Evolutionary conservation across 2,888 invertebrate genomes (phyloP), one percentile per base, ranked within the genome.

Genomic region (Meganola albula): DNA sequence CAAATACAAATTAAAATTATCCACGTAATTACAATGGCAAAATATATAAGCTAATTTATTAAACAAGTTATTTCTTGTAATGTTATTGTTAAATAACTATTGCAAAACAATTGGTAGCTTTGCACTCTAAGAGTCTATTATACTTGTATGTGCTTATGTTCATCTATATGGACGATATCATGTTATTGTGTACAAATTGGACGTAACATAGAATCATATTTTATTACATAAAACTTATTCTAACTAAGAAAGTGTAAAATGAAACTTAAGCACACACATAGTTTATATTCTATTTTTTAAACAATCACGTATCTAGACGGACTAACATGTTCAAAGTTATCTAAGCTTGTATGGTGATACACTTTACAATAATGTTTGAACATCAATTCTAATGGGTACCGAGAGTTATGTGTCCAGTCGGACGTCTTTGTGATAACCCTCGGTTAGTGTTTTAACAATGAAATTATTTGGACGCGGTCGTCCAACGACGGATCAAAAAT

Each of bases 21-120:
- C 29, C 51, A 59, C 40, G 53, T 67, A 72, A 66, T 70, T 74
- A 77, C 76, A 78, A 61, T 62, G 63, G 83, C 83, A 83, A 83
- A 69, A 71, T 74, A 78, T 64, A 65, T 69, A 80, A 82, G 82
- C 80, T 82, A 70, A 66, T 62, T 64, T 58, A 65, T 70, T 69
- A 60, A 73, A 75, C 68, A 72, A 68, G 63, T 71, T 60, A 50
- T 65, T 61, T 66, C 23, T 64, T 44, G 48, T 66, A 60, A 63
- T 62, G 65, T 74, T 69, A 70, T n/a, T 75, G 74, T 80, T 80
- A 77, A 76, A 75, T n/a, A 76, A 74, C 77, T 78, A 79, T 71
- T 55, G 84, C 84, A 84, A 83, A 83, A 79, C 79, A 83, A 84
- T 77, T 53, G 61, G 71, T 70, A 84, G 84, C 84, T 77, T 73